Percentiles rank a stretch among this genome's conserved stretches.
These are phyloP conservation scores for Lacanobia oleracea DNA, from an alignment of 2,888 invertebrate genomes.

Conservation along the genomic window DNA sequence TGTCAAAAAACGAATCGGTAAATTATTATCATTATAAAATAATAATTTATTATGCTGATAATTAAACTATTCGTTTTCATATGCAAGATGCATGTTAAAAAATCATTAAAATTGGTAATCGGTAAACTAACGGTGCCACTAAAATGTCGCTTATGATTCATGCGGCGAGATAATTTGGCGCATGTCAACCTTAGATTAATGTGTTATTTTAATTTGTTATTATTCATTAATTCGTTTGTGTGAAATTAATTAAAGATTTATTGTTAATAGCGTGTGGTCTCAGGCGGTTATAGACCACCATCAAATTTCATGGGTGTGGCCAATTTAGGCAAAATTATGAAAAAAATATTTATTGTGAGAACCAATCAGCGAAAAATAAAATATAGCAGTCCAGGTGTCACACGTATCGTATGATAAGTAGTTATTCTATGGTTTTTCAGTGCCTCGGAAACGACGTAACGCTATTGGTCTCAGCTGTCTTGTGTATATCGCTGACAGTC, in stretches of 20 bases:
- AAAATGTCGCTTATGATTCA: conserved; percentile 32
- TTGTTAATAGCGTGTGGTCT: conserved; percentile 51
- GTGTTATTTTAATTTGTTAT: conserved; percentile 25
- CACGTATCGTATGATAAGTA: too few species aligned
- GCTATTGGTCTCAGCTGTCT: too few species aligned
- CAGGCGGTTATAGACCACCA: conserved; percentile 18
- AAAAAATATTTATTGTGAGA: not conserved
- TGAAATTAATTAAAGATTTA: conserved; percentile 50
- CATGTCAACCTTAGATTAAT: conserved; percentile 50
- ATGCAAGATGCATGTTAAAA: not conserved
- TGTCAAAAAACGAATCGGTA: not conserved
- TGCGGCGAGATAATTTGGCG: conserved; percentile 37
- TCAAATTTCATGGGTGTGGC: not conserved
- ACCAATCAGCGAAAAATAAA: not conserved
- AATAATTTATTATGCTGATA: not conserved
- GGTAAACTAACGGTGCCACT: conserved; percentile 7
- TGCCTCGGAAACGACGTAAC: too few species aligned
- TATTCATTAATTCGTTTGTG: conserved; percentile 17
- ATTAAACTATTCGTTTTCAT: not conserved
- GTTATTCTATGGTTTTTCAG: too few species aligned
- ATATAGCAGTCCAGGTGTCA: not conserved
- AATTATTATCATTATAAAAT: not conserved
- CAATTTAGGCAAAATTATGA: conserved; percentile 4
- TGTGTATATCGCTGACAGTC: too few species aligned
- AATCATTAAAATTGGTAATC: not conserved